Percentiles rank a stretch among this genome's conserved stretches.
phyloP scores from a whole-genome alignment of 2,113 vertebrate species.

The Chloropsis cyanopogon region DNA sequence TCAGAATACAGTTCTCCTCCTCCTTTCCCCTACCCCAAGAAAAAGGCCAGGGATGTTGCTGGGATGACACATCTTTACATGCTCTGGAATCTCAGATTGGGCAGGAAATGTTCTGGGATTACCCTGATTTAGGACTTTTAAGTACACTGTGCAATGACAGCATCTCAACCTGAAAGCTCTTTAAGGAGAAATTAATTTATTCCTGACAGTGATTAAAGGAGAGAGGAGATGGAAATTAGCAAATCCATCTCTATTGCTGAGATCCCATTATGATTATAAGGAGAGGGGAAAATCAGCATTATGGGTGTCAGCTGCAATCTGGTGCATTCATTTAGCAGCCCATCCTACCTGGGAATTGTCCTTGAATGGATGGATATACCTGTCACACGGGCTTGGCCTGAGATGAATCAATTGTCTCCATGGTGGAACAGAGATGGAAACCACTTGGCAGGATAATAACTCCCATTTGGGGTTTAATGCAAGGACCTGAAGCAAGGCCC shows the following conservation, averaged over 20 bases:
- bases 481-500: background rate
- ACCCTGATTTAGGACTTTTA: conserved; percentile 66
- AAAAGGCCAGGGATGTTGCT: background rate
- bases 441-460: background rate
- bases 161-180: conserved; percentile 72
- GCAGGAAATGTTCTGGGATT: conserved; percentile 54
- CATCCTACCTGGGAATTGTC: conserved; percentile 62
- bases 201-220: conserved; percentile 76
- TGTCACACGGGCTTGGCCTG: conserved; percentile 8
- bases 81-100: conserved; percentile 21
- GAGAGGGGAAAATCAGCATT: conserved; percentile 68
- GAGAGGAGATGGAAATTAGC: conserved; percentile 76
- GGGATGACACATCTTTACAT: background rate
- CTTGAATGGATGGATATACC: conserved; percentile 56
- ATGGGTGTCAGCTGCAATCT: conserved; percentile 74
- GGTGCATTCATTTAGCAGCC: conserved; percentile 62
- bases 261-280: conserved; percentile 74
- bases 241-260: conserved; percentile 80
- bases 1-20: background rate
- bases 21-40: background rate
- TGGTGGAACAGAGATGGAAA: background rate
- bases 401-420: conserved; percentile 45
- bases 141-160: conserved; percentile 54
- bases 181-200: conserved; percentile 79
- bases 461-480: background rate